Conservation (phyloP, 2,113 vertebrate species). For the Cyprinus carpio region DNA sequence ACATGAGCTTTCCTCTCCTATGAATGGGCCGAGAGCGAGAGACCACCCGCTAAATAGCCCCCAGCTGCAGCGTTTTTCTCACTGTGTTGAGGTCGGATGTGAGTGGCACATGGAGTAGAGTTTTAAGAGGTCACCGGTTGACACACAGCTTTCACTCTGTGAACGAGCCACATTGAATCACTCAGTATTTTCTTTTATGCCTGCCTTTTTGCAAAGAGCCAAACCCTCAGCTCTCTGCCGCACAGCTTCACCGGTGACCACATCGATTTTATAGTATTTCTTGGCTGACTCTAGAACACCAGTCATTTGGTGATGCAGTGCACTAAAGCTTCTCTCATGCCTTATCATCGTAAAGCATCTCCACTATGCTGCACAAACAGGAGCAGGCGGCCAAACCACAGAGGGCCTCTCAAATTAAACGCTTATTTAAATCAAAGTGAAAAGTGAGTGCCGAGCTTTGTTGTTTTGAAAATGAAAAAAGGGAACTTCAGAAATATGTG, state of each 20-base stretch:
- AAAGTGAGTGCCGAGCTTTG: constrained; percentile 32
- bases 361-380: constrained; percentile 46
- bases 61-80: neutral
- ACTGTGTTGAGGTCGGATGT: neutral
- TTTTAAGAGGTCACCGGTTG: constrained; percentile 45
- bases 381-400: constrained; percentile 50
- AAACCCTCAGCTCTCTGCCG: constrained; percentile 38
- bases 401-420: constrained; percentile 55
- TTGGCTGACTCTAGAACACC: constrained; percentile 50
- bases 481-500: neutral
- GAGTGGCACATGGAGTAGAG: constrained; percentile 23
- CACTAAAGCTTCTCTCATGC: constrained; percentile 30
- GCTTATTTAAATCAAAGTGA: constrained; percentile 53
- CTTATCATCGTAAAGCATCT: constrained; percentile 51
- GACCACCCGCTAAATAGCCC: neutral
- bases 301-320: constrained; percentile 32
- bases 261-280: constrained; percentile 54
- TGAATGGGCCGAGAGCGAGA: neutral
- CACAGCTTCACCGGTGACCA: constrained; percentile 49
- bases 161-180: constrained; percentile 34
- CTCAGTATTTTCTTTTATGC: constrained; percentile 45
- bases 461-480: constrained; percentile 3
- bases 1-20: neutral
- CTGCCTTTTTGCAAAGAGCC: constrained; percentile 47
- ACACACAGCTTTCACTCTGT: constrained; percentile 16